Conservation (phyloP, 30 jellyfish, hydroid and myxozoan species). For the Calvadosia cruxmelitensis region DNA sequence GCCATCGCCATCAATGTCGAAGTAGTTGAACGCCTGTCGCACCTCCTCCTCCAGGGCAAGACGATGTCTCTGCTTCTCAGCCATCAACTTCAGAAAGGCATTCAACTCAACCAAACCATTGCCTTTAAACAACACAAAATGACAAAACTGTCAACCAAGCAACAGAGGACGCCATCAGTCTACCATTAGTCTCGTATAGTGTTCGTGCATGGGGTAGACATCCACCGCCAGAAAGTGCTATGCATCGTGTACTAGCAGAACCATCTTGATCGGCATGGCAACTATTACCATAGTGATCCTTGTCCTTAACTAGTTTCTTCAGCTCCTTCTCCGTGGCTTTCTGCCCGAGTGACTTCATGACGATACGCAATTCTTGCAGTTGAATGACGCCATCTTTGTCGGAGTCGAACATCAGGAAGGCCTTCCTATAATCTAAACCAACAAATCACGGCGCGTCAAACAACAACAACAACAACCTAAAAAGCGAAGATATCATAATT, state of each 20-base stretch:
- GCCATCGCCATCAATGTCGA: slow-evolving; percentile 84
- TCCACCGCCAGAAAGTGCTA: not conserved
- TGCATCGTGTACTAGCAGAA: not conserved
- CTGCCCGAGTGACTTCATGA: slow-evolving; percentile 53
- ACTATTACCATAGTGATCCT: slow-evolving; percentile 47
- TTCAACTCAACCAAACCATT: slow-evolving; percentile 48
- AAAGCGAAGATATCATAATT: too few species aligned
- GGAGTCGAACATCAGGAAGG: slow-evolving; percentile 53
- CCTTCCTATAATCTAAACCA: slow-evolving; percentile 52
- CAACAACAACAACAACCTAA: too few species aligned
- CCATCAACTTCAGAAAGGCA: slow-evolving; percentile 59
- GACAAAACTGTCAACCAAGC: not conserved
- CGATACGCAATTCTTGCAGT: slow-evolving; percentile 44
- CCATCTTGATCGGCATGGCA: not conserved
- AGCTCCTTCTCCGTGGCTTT: slow-evolving; percentile 45
- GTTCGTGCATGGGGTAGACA: not conserved
- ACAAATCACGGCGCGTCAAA: too few species aligned
- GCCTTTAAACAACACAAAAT: slow-evolving; percentile 13
- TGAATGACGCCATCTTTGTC: slow-evolving; percentile 75
- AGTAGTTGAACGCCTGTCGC: slow-evolving; percentile 50
- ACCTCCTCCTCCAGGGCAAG: slow-evolving; percentile 54
- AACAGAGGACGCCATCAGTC: too few species aligned
- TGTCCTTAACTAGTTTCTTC: slow-evolving; percentile 42
- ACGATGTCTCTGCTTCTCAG: slow-evolving; percentile 40
- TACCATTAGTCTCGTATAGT: too few species aligned